phyloP scores from a whole-genome alignment of 1,140 invertebrate species.

The Andricus grossulariae region DNA sequence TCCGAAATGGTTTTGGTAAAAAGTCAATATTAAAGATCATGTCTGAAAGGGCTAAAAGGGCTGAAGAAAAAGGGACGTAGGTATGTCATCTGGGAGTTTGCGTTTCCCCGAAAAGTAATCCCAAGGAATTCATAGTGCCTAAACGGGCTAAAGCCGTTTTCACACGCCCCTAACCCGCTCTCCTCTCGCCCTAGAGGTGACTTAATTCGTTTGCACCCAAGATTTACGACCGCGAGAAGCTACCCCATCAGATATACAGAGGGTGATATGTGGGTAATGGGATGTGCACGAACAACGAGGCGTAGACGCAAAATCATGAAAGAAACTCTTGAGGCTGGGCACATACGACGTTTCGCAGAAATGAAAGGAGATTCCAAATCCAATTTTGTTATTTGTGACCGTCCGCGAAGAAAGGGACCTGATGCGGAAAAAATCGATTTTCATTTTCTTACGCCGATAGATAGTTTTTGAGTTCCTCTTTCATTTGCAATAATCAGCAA shows the following conservation, averaged over 20 bases:
- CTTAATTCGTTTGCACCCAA: conserved; percentile 52
- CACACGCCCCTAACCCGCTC: conserved; percentile 40
- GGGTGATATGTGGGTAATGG: conserved; percentile 45
- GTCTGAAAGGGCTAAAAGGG: neutral
- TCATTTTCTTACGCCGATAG: too few relatives aligned
- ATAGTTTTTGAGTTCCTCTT: too few relatives aligned
- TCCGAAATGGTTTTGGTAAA: neutral
- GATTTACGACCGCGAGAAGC: conserved; percentile 48
- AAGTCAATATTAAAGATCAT: conserved; percentile 12
- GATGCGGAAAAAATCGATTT: too few relatives aligned
- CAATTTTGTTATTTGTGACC: too few relatives aligned
- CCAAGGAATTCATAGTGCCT: conserved; percentile 39
- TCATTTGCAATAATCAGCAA: too few relatives aligned
- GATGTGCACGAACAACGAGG: conserved; percentile 33
- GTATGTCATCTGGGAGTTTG: conserved; percentile 26
- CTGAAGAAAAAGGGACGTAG: neutral
- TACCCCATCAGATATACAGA: conserved; percentile 17
- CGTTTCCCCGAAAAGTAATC: conserved; percentile 42
- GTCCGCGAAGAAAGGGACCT: too few relatives aligned
- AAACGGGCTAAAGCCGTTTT: conserved; percentile 47
- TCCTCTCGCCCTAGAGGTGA: conserved; percentile 43
- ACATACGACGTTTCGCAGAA: neutral
- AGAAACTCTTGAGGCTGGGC: neutral
- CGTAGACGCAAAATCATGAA: neutral
- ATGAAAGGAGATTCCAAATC: conserved; percentile 22